Evolutionary conservation across 2,888 invertebrate genomes (phyloP).

Genomic region (Marasmarcha lunaedactyla): DNA sequence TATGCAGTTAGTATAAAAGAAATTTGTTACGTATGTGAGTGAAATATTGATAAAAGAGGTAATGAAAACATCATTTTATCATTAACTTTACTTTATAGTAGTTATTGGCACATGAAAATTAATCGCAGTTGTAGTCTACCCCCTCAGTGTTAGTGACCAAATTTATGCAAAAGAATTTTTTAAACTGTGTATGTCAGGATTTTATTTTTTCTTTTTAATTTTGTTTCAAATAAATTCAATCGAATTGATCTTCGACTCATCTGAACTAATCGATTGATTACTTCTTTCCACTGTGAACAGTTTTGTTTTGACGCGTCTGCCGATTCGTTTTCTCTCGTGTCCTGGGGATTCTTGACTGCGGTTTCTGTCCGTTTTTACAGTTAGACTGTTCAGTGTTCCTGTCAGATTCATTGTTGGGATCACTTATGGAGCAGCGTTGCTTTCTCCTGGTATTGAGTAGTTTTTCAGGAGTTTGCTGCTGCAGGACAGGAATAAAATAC

Average conservation of each 20-base stretch:
- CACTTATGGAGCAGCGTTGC: slow-evolving; percentile 47
- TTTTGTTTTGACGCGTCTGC: slow-evolving; percentile 50
- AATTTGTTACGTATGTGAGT: too few relatives aligned
- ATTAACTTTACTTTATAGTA: too few relatives aligned
- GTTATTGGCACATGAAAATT: too few relatives aligned
- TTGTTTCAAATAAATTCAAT: too few relatives aligned
- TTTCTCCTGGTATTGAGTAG: slow-evolving; percentile 31
- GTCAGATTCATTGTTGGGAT: slow-evolving; percentile 46
- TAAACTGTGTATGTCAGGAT: too few relatives aligned
- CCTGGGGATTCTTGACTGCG: slow-evolving; percentile 35
- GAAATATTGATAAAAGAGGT: too few relatives aligned
- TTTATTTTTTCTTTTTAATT: too few relatives aligned
- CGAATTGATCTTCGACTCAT: slow-evolving; percentile 38
- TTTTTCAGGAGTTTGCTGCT: slow-evolving; percentile 51
- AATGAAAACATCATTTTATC: too few relatives aligned
- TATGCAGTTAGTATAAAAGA: too few relatives aligned
- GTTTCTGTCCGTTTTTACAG: slow-evolving; percentile 30
- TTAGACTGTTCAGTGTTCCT: slow-evolving; percentile 34
- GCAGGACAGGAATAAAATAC: slow-evolving; percentile 20
- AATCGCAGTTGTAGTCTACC: too few relatives aligned
- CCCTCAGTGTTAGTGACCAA: too few relatives aligned
- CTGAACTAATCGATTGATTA: slow-evolving; percentile 38
- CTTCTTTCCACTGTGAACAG: slow-evolving; percentile 43
- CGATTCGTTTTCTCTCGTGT: slow-evolving; percentile 37
- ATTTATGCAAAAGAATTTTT: too few relatives aligned